A percentile compares a stretch with the other conserved stretches of the same genome.
phyloP scores from a whole-genome alignment of 2,888 invertebrate species.

The Phymatocera aterrima region DNA sequence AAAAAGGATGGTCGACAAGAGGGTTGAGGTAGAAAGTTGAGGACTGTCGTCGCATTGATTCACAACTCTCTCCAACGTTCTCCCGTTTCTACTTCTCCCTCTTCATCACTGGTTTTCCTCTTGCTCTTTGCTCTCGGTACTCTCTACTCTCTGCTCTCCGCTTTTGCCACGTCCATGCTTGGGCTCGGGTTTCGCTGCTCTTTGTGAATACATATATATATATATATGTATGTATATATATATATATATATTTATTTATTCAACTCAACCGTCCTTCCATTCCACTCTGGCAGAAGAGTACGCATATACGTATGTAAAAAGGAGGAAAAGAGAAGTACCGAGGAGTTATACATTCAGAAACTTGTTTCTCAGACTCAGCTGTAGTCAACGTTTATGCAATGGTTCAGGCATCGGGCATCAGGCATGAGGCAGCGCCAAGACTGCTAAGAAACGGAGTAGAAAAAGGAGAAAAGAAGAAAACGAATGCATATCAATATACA shows the following conservation, averaged over 20 bases:
- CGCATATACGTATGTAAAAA: too few species aligned
- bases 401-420: not conserved
- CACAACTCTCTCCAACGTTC: constrained; percentile 29
- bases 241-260: too few species aligned
- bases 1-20: constrained; percentile 23
- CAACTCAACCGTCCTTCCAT: constrained; percentile 43
- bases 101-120: not conserved
- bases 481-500: not conserved
- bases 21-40: constrained; percentile 41
- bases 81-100: not conserved
- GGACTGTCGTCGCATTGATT: constrained; percentile 46
- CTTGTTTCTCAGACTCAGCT: constrained; percentile 32
- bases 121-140: not conserved
- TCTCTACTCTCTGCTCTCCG: not conserved
- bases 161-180: constrained; percentile 26
- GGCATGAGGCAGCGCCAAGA: not conserved
- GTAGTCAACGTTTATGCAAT: constrained; percentile 18
- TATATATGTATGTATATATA: too few species aligned
- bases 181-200: constrained; percentile 39
- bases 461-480: too few species aligned
- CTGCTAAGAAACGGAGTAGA: not conserved
- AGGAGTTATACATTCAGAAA: constrained; percentile 20
- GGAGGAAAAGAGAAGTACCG: constrained; percentile 1
- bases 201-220: constrained; percentile 44
- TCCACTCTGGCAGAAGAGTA: constrained; percentile 29